A percentile compares a stretch with the other conserved stretches of the same genome.
Conservation (phyloP, 2,888 invertebrate genomes). For the Galerucella nymphaeae region DNA sequence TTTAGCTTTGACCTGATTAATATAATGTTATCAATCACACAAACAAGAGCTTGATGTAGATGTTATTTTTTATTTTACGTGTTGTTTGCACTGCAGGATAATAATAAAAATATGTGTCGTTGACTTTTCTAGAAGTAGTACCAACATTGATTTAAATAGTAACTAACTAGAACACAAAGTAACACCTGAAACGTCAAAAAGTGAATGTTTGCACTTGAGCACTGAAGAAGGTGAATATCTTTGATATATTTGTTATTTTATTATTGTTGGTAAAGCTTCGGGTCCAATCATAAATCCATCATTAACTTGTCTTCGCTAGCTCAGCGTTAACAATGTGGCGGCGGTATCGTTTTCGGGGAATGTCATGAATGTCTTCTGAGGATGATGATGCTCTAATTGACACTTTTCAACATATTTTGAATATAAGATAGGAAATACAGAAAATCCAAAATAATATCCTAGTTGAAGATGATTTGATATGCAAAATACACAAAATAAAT, state of each 20-base stretch:
- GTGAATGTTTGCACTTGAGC: too few species aligned
- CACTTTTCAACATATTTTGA: too few species aligned
- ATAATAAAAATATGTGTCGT: neutral
- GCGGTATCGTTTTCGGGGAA: too few species aligned
- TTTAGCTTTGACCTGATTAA: conserved; percentile 37
- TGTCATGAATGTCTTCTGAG: too few species aligned
- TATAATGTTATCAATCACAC: conserved; percentile 34
- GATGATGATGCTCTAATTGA: too few species aligned
- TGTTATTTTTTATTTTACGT: conserved; percentile 24
- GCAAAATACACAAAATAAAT: too few species aligned
- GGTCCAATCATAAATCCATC: neutral
- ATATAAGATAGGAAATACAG: too few species aligned
- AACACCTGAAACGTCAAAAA: too few species aligned
- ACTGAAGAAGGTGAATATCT: neutral
- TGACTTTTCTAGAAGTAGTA: neutral
- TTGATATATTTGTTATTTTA: neutral
- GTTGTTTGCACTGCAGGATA: conserved; percentile 29
- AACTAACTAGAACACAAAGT: neutral
- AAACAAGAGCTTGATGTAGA: conserved; percentile 38
- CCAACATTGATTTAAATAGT: neutral
- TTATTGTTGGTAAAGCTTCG: neutral
- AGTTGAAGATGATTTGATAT: too few species aligned
- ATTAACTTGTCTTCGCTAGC: neutral
- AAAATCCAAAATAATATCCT: too few species aligned
- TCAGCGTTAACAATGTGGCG: neutral